A percentile compares a stretch with the other conserved stretches of the same genome.
These are phyloP conservation scores for Heliornis fulica DNA, from an alignment of 2,113 vertebrate genomes.

Conservation along the genomic window DNA sequence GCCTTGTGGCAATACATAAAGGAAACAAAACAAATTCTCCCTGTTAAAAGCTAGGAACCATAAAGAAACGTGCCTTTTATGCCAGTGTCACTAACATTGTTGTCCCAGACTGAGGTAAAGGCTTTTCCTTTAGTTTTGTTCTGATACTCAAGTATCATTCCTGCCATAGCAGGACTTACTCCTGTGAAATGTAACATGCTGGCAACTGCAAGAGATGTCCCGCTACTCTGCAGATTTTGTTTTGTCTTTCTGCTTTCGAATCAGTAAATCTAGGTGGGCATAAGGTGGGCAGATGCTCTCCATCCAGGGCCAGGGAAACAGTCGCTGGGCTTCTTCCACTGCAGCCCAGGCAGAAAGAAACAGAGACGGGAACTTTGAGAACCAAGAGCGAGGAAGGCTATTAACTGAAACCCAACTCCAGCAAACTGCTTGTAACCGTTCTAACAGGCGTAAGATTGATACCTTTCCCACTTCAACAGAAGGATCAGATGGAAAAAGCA, in stretches of 20 bases:
- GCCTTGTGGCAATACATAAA: background rate
- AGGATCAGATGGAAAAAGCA: constrained; percentile 48
- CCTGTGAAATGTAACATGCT: background rate
- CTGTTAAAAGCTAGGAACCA: background rate
- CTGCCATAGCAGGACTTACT: background rate
- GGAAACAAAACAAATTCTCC: background rate
- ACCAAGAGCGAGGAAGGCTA: constrained; percentile 35
- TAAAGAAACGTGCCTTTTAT: background rate
- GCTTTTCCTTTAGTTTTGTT: background rate
- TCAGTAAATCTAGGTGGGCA: background rate
- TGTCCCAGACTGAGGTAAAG: background rate
- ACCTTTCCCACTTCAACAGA: constrained; percentile 50
- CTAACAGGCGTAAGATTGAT: constrained; percentile 56
- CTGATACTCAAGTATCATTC: background rate
- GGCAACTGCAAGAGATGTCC: background rate
- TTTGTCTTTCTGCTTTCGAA: background rate
- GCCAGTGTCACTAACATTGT: background rate
- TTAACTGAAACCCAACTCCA: constrained; percentile 55
- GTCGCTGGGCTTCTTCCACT: background rate
- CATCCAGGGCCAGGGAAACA: background rate
- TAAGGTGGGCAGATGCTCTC: background rate
- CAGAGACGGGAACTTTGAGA: constrained; percentile 1
- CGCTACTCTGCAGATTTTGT: background rate
- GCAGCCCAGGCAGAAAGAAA: background rate
- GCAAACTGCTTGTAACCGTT: background rate